Evolutionary conservation across 2,113 vertebrate species (phyloP).

Genomic region (Tragelaphus strepsiceros): DNA sequence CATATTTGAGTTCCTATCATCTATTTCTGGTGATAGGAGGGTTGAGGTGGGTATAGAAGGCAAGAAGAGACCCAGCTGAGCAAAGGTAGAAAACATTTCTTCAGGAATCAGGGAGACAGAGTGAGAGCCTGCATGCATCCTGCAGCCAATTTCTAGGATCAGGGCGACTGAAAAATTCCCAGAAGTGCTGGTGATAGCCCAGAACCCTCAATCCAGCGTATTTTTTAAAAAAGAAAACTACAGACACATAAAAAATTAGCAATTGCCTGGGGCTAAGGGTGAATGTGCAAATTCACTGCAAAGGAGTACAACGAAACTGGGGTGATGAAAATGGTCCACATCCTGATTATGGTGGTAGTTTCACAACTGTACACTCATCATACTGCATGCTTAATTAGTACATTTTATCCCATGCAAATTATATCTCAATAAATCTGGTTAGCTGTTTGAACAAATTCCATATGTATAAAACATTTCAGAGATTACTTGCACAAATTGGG

Average conservation of each 20-base stretch:
- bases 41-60: neutral
- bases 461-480: neutral
- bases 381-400: neutral
- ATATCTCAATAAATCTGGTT: neutral
- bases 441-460: neutral
- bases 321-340: neutral
- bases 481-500: neutral
- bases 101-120: neutral
- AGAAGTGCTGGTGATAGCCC: neutral
- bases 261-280: neutral
- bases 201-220: neutral
- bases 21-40: neutral
- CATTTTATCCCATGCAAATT: neutral
- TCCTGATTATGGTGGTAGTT: neutral
- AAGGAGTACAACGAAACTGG: neutral
- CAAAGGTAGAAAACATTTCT: neutral
- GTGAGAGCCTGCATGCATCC: neutral
- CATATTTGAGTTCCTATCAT: neutral
- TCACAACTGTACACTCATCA: neutral
- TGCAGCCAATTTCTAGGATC: neutral
- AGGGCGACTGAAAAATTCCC: neutral
- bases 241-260: neutral
- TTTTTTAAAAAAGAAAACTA: neutral
- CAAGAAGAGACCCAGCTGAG: neutral
- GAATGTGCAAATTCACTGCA: neutral